phyloP scores from a whole-genome alignment of 2,797 vertebrate genomes.

The Acanthurus lineatus region DNA sequence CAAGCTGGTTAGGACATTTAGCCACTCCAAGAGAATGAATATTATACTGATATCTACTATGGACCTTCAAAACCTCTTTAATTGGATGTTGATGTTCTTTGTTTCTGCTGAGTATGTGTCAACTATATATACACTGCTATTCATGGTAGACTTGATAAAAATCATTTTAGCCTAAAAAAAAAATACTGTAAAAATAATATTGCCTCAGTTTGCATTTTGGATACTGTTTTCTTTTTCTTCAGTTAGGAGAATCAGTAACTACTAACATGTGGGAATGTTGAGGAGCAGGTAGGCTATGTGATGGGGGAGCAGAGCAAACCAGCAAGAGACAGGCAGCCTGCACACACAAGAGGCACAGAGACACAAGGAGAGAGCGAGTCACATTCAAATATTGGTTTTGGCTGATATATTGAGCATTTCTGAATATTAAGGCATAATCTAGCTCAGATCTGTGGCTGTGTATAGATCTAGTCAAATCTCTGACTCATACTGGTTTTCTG shows the following conservation, averaged over 20 bases:
- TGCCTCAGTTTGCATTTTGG: background rate
- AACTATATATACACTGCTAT: background rate
- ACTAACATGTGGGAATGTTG: slow-evolving; percentile 9
- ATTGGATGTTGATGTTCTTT: background rate
- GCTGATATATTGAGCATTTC: background rate
- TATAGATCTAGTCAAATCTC: background rate
- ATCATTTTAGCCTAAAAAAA: background rate
- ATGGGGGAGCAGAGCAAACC: background rate
- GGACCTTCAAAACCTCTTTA: no score
- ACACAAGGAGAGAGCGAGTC: background rate
- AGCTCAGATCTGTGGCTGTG: background rate
- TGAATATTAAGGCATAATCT: background rate
- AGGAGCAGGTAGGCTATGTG: slow-evolving; percentile 3
- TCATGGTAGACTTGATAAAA: background rate
- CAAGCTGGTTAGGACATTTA: no score
- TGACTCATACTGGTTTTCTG: background rate
- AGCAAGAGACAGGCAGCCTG: background rate
- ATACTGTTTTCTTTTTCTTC: background rate
- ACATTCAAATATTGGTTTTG: background rate
- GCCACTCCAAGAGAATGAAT: no score
- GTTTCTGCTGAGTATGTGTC: background rate
- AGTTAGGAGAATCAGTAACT: background rate
- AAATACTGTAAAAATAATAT: background rate
- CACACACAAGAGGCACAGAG: background rate
- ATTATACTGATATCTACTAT: no score